Evolutionary conservation across 1,140 invertebrate genomes (phyloP).

Genomic region (Eueides isabella): DNA sequence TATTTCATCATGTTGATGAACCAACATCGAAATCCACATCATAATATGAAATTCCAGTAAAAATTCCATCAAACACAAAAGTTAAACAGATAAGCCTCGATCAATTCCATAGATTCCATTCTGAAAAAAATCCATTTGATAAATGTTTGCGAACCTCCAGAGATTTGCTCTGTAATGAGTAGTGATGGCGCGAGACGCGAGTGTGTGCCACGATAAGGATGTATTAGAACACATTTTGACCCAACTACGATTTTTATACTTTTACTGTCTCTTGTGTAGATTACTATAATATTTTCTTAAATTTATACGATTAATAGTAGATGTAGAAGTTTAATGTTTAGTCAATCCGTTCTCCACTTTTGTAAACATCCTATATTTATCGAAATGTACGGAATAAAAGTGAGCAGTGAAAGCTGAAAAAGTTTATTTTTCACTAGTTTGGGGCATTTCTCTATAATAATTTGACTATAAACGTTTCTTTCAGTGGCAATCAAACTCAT

Average conservation of each 20-base stretch:
- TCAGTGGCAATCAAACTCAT: not conserved
- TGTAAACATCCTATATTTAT: too few species aligned
- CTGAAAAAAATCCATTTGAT: conserved; percentile 45
- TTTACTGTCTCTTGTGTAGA: not conserved
- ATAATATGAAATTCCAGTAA: not conserved
- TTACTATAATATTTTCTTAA: not conserved
- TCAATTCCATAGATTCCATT: conserved; percentile 19
- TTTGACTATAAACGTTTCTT: not conserved
- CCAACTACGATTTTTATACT: not conserved
- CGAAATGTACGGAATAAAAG: too few species aligned
- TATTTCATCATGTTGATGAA: too few species aligned
- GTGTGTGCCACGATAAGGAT: conserved; percentile 73
- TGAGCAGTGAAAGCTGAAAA: too few species aligned
- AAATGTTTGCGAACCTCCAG: conserved; percentile 45
- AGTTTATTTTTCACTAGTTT: too few species aligned
- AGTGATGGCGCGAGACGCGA: conserved; percentile 56
- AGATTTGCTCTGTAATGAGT: conserved; percentile 49
- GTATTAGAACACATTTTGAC: conserved; percentile 71
- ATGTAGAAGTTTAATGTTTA: not conserved
- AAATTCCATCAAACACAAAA: not conserved
- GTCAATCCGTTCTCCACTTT: not conserved
- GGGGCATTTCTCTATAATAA: too few species aligned
- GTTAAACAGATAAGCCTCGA: conserved; percentile 20
- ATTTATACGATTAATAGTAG: not conserved
- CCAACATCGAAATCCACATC: not conserved